These are phyloP conservation scores for Microctonus hyperodae DNA, from an alignment of 2,888 invertebrate genomes.

Conservation along the genomic window DNA sequence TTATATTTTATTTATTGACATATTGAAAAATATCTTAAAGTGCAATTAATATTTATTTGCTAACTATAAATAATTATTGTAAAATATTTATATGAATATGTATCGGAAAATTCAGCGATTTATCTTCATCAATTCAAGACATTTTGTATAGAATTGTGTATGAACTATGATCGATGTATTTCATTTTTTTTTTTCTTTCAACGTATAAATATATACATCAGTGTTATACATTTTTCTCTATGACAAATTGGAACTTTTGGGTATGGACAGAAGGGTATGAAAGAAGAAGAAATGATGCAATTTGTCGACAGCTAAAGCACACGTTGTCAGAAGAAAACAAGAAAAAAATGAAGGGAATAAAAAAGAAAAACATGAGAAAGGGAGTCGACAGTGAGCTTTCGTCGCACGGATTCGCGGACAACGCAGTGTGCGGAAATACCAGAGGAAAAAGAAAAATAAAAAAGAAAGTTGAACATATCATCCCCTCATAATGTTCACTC, in stretches of 20 bases:
- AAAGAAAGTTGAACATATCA: constrained; percentile 19
- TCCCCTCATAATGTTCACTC: constrained; percentile 14
- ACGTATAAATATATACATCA: constrained; percentile 5
- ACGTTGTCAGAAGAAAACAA: background rate
- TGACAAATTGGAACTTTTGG: constrained; percentile 21
- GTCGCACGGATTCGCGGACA: constrained; percentile 35
- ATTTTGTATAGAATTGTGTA: too few species aligned
- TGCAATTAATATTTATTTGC: too few species aligned
- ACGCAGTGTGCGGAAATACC: background rate
- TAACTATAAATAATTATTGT: too few species aligned
- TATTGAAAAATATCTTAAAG: too few species aligned
- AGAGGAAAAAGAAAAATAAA: background rate
- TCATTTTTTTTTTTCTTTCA: background rate
- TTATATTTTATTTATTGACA: too few species aligned
- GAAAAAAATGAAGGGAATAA: background rate
- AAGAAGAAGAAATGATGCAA: constrained; percentile 33
- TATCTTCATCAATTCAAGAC: too few species aligned
- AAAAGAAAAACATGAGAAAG: background rate
- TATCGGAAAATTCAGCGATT: too few species aligned
- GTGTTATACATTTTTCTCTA: background rate
- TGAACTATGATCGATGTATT: constrained; percentile 8
- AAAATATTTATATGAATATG: too few species aligned
- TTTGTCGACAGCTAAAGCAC: constrained; percentile 29
- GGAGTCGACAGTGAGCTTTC: constrained; percentile 31
- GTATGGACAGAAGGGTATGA: background rate